Evolutionary conservation across 2,797 vertebrate species (phyloP).

Genomic region (Chelmon rostratus): DNA sequence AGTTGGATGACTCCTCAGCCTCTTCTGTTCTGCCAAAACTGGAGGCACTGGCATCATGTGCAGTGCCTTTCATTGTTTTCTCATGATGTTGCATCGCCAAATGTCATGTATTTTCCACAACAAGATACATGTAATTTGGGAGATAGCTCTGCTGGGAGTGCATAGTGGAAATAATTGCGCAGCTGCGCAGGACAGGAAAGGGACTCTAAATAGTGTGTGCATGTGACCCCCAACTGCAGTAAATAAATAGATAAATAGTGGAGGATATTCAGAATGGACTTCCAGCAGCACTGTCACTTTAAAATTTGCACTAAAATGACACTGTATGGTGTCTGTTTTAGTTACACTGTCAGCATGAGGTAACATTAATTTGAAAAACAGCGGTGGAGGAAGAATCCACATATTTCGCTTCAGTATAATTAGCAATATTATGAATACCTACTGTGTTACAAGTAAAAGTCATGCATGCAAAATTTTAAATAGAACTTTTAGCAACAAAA

Average conservation of each 20-base stretch:
- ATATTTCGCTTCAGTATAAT: background rate
- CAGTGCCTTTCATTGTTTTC: slow-evolving; percentile 65
- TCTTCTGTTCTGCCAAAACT: slow-evolving; percentile 68
- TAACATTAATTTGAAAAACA: background rate
- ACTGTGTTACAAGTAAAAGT: background rate
- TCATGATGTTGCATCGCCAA: slow-evolving; percentile 64
- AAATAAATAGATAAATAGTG: slow-evolving; percentile 53
- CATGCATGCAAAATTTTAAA: background rate
- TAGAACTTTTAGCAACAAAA: background rate
- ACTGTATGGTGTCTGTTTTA: background rate
- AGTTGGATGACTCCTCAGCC: slow-evolving; percentile 65
- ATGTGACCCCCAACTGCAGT: slow-evolving; percentile 53
- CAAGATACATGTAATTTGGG: slow-evolving; percentile 80
- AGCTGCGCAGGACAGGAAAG: slow-evolving; percentile 76
- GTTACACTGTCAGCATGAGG: background rate
- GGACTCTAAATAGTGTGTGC: slow-evolving; percentile 48
- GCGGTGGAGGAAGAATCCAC: background rate
- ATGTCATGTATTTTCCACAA: slow-evolving; percentile 75
- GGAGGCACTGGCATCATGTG: slow-evolving; percentile 55
- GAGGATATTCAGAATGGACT: slow-evolving; percentile 44
- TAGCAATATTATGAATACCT: background rate
- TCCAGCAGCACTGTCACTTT: background rate
- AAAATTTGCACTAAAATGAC: slow-evolving; percentile 3
- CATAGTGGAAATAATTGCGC: slow-evolving; percentile 77
- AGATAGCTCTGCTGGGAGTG: slow-evolving; percentile 65